phyloP scores from a whole-genome alignment of 1,140 invertebrate species.

The Hestina assimilis region DNA sequence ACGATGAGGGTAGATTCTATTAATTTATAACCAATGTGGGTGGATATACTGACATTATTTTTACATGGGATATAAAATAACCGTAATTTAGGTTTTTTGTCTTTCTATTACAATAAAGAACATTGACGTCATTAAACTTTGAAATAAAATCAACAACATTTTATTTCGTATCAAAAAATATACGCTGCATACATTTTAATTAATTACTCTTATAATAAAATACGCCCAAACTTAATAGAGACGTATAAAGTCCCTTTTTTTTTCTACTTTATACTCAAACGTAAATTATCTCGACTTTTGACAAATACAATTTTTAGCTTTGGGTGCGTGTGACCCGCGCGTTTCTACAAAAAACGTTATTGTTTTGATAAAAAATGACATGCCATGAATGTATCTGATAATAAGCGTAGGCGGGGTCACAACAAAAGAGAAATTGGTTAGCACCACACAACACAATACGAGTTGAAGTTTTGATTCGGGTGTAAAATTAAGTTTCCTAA shows the following conservation, averaged over 20 bases:
- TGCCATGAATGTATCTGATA: constrained; percentile 70
- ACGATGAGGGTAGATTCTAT: constrained; percentile 72
- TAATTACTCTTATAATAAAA: no score
- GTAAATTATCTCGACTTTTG: constrained; percentile 52
- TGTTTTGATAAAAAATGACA: constrained; percentile 78
- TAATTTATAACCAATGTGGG: constrained; percentile 77
- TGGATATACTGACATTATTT: constrained; percentile 73
- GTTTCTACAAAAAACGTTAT: constrained; percentile 59
- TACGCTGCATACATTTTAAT: no score
- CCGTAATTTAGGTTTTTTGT: constrained; percentile 50
- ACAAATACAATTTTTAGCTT: constrained; percentile 59
- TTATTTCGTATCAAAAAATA: no score
- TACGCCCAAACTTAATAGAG: no score
- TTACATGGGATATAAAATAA: constrained; percentile 56
- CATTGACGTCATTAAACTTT: no score
- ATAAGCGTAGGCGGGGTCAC: constrained; percentile 64
- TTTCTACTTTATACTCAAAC: constrained; percentile 46
- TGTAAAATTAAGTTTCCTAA: constrained; percentile 75
- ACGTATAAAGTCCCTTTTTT: constrained; percentile 3
- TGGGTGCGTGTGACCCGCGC: constrained; percentile 44
- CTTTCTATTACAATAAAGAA: no score
- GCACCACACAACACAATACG: constrained; percentile 66
- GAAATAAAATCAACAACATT: no score
- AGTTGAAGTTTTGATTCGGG: constrained; percentile 66
- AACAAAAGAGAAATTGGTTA: constrained; percentile 76